A percentile compares a stretch with the other conserved stretches of the same genome.
Conservation (phyloP, 1,140 invertebrate species). For the Caenorhabditis remanei region DNA sequence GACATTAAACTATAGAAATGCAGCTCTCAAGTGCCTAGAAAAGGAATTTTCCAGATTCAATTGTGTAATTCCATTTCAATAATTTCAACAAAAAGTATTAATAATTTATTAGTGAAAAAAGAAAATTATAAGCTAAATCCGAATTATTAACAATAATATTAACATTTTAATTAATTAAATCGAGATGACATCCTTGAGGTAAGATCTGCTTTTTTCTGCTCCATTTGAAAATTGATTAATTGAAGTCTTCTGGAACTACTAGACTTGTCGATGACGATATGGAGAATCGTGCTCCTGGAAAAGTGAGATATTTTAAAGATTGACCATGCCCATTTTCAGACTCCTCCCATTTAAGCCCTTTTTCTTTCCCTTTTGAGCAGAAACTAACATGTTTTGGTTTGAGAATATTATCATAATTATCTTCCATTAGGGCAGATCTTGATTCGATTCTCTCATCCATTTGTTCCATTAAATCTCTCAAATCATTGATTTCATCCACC, state of each 20-base stretch:
- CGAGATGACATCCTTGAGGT: constrained; percentile 50
- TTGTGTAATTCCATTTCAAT: too few relatives aligned
- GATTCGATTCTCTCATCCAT: constrained; percentile 53
- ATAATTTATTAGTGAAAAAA: neutral
- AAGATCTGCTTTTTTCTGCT: constrained; percentile 40
- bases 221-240: neutral
- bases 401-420: constrained; percentile 19
- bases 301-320: neutral
- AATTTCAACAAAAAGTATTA: too few relatives aligned
- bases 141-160: neutral
- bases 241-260: neutral
- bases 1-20: too few relatives aligned
- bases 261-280: constrained; percentile 44
- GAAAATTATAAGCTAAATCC: neutral
- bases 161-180: constrained; percentile 6
- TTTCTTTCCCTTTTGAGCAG: neutral
- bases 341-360: too few relatives aligned
- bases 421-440: constrained; percentile 43
- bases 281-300: constrained; percentile 35
- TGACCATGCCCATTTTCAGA: neutral
- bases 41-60: too few relatives aligned
- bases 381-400: constrained; percentile 46
- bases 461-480: constrained; percentile 49
- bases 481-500: constrained; percentile 41
- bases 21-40: too few relatives aligned